Percentiles rank a stretch among this genome's conserved stretches.
These are phyloP conservation scores for Byasa hedistus DNA, from an alignment of 2,888 invertebrate genomes.

Conservation along the genomic window DNA sequence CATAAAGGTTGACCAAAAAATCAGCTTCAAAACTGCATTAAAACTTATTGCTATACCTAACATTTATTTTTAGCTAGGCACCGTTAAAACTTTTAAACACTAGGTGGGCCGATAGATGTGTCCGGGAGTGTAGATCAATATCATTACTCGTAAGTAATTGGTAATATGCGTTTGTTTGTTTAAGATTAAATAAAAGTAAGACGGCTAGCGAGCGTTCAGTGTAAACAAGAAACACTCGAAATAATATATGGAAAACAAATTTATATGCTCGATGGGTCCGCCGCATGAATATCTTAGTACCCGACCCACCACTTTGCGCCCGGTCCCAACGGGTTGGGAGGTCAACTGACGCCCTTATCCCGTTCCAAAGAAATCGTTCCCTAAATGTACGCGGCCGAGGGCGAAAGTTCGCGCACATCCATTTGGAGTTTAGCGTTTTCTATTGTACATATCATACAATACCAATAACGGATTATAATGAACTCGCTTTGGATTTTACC, in stretches of 20 bases:
- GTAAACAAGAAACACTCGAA: conserved; percentile 22
- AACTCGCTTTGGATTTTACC: no score
- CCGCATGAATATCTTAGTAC: conserved; percentile 29
- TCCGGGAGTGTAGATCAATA: background rate
- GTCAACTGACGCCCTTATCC: conserved; percentile 26
- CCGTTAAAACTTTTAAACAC: no score
- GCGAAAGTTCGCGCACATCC: conserved; percentile 1
- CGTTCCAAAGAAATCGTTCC: conserved; percentile 18
- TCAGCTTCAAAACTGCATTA: no score
- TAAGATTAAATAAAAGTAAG: background rate
- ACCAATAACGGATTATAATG: no score
- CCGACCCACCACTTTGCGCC: conserved; percentile 18
- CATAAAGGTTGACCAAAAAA: no score
- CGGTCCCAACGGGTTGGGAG: conserved; percentile 18
- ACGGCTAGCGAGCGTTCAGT: background rate
- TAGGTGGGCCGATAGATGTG: no score
- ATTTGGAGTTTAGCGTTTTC: conserved; percentile 7
- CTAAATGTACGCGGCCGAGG: conserved; percentile 10
- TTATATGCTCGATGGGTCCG: conserved; percentile 28
- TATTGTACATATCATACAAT: conserved; percentile 4
- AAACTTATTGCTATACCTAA: no score
- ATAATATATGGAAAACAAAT: conserved; percentile 29
- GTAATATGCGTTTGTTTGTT: background rate
- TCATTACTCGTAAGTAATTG: background rate
- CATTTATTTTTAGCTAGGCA: no score